Percentiles rank a stretch among this genome's conserved stretches.
These are phyloP conservation scores for Acipenser oxyrinchus DNA, from an alignment of 2,797 vertebrate species.

Conservation along the genomic window DNA sequence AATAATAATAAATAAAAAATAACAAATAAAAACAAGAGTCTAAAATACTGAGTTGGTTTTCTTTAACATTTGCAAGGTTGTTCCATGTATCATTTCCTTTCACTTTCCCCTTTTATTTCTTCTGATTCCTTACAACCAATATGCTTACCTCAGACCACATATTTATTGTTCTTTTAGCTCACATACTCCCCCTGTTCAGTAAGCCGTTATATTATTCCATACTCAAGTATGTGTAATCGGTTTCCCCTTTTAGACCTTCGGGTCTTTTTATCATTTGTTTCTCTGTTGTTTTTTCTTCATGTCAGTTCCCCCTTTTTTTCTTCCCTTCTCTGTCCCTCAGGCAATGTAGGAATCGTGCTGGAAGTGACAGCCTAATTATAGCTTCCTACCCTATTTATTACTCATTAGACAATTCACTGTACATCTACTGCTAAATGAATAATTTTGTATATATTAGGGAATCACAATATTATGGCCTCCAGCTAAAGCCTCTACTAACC, in stretches of 20 bases:
- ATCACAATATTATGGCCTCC: conserved; percentile 67
- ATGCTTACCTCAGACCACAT: too few relatives aligned
- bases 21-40: too few relatives aligned
- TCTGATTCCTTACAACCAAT: too few relatives aligned
- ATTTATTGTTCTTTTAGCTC: too few relatives aligned
- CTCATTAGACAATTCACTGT: conserved; percentile 74
- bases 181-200: too few relatives aligned
- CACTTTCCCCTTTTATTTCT: neutral
- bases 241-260: conserved; percentile 17
- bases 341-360: conserved; percentile 55
- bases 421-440: conserved; percentile 74
- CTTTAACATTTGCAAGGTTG: too few relatives aligned
- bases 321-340: conserved; percentile 42
- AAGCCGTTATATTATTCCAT: too few relatives aligned
- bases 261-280: conserved; percentile 34
- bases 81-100: too few relatives aligned
- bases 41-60: too few relatives aligned
- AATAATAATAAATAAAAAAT: too few relatives aligned
- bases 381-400: conserved; percentile 66
- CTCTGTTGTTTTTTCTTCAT: conserved; percentile 30
- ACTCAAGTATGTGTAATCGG: neutral
- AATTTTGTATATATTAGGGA: conserved; percentile 74
- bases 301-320: conserved; percentile 31
- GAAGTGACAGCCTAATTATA: conserved; percentile 77
- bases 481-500: conserved; percentile 46